These are phyloP conservation scores for Embidobia sp. DNA, from an alignment of 2,888 invertebrate species.

Conservation along the genomic window DNA sequence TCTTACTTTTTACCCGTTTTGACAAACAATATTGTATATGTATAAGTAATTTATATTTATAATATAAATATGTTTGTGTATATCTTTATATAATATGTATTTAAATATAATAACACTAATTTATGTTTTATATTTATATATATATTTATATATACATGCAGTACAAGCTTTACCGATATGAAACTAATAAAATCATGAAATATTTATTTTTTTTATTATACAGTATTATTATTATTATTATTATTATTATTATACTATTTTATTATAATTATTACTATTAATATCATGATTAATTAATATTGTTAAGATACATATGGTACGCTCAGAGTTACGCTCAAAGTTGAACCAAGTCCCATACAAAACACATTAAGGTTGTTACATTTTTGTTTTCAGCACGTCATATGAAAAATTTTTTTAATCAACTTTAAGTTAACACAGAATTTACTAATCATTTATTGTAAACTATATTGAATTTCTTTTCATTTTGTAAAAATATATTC, in stretches of 20 bases:
- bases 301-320: no score
- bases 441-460: constrained; percentile 6
- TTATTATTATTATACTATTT: constrained; percentile 4
- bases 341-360: no score
- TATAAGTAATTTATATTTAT: constrained; percentile 67
- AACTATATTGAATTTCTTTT: constrained; percentile 19
- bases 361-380: no score
- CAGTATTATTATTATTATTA: constrained; percentile 41
- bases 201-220: constrained; percentile 71
- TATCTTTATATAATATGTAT: no score
- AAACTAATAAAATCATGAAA: constrained; percentile 71
- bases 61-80: no score
- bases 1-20: constrained; percentile 33
- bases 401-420: no score
- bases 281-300: no score
- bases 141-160: constrained; percentile 2
- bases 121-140: no score
- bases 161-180: constrained; percentile 54
- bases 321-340: no score
- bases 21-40: constrained; percentile 45
- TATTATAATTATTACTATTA: background rate
- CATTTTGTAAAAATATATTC: constrained; percentile 26
- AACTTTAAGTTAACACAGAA: no score
- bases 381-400: no score
- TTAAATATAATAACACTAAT: no score